A percentile compares a stretch with the other conserved stretches of the same genome.
These are phyloP conservation scores for Campylomormyrus tamandua DNA, from an alignment of 2,113 vertebrate genomes.

Conservation along the genomic window DNA sequence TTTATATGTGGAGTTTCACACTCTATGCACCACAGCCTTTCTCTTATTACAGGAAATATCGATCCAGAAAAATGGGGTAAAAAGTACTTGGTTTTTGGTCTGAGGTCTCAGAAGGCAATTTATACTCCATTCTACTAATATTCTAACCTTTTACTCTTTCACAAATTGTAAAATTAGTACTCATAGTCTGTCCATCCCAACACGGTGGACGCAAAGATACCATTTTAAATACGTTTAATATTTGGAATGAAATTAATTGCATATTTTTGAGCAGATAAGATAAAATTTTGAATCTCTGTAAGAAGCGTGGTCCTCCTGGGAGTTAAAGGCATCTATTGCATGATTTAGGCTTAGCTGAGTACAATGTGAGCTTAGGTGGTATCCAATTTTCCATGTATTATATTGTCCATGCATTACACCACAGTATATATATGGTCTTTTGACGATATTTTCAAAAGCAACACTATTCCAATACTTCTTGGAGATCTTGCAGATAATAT, in stretches of 20 bases:
- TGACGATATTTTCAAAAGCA: neutral
- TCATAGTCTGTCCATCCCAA: neutral
- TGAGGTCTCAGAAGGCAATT: neutral
- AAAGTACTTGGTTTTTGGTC: neutral
- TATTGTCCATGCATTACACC: neutral
- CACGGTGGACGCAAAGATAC: neutral
- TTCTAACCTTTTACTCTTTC: neutral
- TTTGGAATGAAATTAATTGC: neutral
- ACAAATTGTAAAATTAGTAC: neutral
- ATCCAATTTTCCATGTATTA: neutral
- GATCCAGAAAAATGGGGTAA: neutral
- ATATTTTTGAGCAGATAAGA: neutral
- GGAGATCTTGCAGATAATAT: neutral
- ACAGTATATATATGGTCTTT: neutral
- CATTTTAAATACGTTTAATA: neutral
- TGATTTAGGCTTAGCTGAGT: neutral
- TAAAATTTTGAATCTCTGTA: neutral
- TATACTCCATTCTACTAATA: neutral
- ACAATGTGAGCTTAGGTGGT: neutral
- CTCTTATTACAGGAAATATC: neutral
- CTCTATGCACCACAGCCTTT: neutral
- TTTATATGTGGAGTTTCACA: neutral
- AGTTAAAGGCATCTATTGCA: neutral
- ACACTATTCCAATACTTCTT: neutral
- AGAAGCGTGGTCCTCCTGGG: neutral